These are phyloP conservation scores for Microctonus aethiopoides DNA, from an alignment of 2,888 invertebrate species.

Conservation along the genomic window DNA sequence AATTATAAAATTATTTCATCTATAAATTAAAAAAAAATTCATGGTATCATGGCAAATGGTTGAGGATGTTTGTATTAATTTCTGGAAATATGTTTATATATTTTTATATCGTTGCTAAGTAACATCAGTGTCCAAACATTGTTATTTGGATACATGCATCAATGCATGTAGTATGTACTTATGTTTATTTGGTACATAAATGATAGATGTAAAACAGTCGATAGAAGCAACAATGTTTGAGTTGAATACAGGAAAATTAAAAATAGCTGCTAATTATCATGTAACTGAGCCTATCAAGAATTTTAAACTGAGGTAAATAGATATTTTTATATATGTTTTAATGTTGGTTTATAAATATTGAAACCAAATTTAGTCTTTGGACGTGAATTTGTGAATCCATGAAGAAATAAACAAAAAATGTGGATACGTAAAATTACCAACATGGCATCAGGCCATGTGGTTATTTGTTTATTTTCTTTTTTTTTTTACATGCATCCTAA, in stretches of 20 bases:
- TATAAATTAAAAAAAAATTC: too few relatives aligned
- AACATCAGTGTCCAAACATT: background rate
- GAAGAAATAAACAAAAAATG: background rate
- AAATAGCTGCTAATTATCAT: conserved; percentile 58
- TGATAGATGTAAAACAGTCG: background rate
- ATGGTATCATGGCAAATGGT: too few relatives aligned
- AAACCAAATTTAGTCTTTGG: background rate
- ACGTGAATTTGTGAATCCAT: background rate
- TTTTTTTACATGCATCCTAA: background rate
- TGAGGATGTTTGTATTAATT: too few relatives aligned
- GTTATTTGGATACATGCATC: background rate
- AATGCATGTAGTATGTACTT: too few relatives aligned
- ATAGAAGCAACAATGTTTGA: conserved; percentile 43
- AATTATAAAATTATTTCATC: too few relatives aligned
- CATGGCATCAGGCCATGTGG: conserved; percentile 25
- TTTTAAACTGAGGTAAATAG: conserved; percentile 57
- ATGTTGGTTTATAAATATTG: background rate
- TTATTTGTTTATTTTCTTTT: background rate
- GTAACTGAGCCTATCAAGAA: conserved; percentile 60
- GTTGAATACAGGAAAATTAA: conserved; percentile 49
- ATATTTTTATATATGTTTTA: background rate
- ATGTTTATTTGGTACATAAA: background rate
- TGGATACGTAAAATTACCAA: background rate
- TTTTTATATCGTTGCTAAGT: background rate
- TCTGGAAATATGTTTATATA: too few relatives aligned